A percentile compares a stretch with the other conserved stretches of the same genome.
phyloP scores from a whole-genome alignment of 2,888 invertebrate genomes.

The Lingula anatina region DNA sequence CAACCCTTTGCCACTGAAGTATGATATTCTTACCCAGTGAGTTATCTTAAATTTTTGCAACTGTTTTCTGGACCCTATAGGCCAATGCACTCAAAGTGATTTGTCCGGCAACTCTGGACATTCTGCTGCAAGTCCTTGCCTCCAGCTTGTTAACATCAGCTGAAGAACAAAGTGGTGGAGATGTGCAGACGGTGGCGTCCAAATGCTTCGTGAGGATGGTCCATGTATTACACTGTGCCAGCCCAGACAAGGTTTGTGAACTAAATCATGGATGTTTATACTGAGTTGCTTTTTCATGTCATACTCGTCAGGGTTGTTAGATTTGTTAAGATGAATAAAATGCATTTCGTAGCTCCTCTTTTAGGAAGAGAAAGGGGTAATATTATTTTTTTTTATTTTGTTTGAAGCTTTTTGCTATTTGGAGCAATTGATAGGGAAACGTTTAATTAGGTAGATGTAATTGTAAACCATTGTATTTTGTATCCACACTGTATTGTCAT shows the following conservation, averaged over 20 bases:
- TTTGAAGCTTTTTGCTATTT: not conserved
- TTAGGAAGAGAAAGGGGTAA: not conserved
- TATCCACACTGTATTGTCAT: too few species aligned
- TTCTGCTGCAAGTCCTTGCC: conserved; percentile 57
- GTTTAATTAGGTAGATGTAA: not conserved
- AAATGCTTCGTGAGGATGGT: conserved; percentile 59
- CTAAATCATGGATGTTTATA: not conserved
- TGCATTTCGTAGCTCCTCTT: not conserved
- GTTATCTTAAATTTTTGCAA: too few species aligned
- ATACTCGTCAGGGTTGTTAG: too few species aligned
- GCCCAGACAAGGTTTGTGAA: conserved; percentile 53
- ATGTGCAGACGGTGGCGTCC: conserved; percentile 54
- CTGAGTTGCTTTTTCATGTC: not conserved
- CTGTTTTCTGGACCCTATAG: too few species aligned
- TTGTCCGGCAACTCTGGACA: conserved; percentile 61
- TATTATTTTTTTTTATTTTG: not conserved
- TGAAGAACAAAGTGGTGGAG: conserved; percentile 12
- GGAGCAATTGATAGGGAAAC: not conserved
- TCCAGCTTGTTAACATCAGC: conserved; percentile 35
- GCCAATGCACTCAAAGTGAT: conserved; percentile 61
- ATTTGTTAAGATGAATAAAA: too few species aligned
- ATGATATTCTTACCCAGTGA: too few species aligned
- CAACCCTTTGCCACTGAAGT: too few species aligned
- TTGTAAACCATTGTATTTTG: too few species aligned
- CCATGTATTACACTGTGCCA: conserved; percentile 58